phyloP scores from a whole-genome alignment of 2,888 invertebrate species.

The Drosophila lacicola region DNA sequence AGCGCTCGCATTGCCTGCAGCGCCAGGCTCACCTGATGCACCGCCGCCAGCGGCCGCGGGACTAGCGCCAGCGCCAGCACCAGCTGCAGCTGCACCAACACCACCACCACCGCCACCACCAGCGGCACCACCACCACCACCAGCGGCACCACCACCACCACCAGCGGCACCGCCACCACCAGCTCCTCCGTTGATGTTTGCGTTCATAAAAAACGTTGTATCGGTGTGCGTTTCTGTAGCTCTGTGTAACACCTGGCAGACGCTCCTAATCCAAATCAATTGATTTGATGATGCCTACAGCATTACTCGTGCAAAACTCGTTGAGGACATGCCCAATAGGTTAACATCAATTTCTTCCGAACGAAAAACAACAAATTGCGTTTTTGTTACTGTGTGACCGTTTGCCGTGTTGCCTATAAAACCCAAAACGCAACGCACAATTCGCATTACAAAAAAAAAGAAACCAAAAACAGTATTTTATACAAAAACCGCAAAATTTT shows the following conservation, averaged over 20 bases:
- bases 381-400: conserved; percentile 48
- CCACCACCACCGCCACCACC: conserved; percentile 7
- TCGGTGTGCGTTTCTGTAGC: conserved; percentile 7
- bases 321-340: conserved; percentile 34
- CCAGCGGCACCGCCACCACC: conserved; percentile 40
- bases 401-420: background rate
- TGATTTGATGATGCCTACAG: conserved; percentile 16
- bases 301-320: conserved; percentile 14
- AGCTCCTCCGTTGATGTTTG: conserved; percentile 58
- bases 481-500: no score
- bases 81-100: conserved; percentile 22
- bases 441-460: no score
- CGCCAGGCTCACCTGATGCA: conserved; percentile 7
- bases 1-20: conserved; percentile 14
- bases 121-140: conserved; percentile 12
- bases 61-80: conserved; percentile 18
- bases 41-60: conserved; percentile 22
- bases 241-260: conserved; percentile 5
- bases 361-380: conserved; percentile 60
- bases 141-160: conserved; percentile 19
- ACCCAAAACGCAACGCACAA: background rate
- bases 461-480: background rate
- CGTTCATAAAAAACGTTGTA: conserved; percentile 54
- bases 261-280: conserved; percentile 9
- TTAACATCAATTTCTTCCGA: conserved; percentile 23